Conservation (phyloP, 2,797 vertebrate genomes). For the Dendrocincla tyrannina region DNA sequence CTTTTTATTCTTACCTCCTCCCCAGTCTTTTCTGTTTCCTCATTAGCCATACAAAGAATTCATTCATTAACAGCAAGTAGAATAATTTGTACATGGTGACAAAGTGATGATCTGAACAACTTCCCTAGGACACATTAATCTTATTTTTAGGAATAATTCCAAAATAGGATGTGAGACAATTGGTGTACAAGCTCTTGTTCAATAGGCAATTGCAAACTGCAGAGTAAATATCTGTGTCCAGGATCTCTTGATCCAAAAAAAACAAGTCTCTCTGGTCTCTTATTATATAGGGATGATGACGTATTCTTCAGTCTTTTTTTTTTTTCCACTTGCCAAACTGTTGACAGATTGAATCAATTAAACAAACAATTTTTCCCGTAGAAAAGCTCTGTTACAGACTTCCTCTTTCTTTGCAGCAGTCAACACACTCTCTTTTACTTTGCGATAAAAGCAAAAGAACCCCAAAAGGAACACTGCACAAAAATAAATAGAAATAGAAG, state of each 20-base stretch:
- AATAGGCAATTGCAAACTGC: background rate
- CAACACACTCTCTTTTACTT: background rate
- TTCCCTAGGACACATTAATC: background rate
- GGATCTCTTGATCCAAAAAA: slow-evolving; percentile 14
- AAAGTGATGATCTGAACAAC: background rate
- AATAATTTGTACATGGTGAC: background rate
- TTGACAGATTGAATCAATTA: slow-evolving; percentile 12
- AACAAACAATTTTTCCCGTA: slow-evolving; percentile 20
- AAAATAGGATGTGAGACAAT: background rate
- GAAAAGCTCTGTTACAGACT: background rate
- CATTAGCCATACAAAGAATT: background rate
- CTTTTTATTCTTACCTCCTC: background rate
- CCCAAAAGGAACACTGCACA: background rate
- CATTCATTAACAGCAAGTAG: background rate
- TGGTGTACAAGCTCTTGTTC: background rate
- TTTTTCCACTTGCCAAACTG: background rate
- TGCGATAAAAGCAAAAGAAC: background rate
- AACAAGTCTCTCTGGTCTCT: background rate
- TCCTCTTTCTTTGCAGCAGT: background rate
- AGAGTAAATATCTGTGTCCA: background rate
- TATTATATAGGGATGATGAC: background rate
- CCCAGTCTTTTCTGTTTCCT: background rate
- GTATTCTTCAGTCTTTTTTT: background rate
- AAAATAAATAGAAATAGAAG: background rate
- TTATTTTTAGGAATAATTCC: background rate